Evolutionary conservation across 2,797 vertebrate genomes (phyloP).

Genomic region (Sparus aurata): DNA sequence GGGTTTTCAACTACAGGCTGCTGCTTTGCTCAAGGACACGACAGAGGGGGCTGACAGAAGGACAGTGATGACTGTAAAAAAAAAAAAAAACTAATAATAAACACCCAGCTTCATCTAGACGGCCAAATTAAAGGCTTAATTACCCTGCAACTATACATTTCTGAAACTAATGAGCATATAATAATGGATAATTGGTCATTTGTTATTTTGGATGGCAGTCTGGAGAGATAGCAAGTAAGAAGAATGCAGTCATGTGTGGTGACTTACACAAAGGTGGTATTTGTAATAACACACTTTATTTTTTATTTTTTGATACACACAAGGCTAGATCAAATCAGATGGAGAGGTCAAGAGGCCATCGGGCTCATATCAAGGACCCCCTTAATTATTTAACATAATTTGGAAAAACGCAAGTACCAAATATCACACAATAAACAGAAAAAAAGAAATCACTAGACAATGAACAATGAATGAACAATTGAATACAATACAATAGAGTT

Average conservation of each 20-base stretch:
- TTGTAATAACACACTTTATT: background rate
- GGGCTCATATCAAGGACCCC: no score
- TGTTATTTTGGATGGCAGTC: background rate
- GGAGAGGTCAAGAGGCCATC: no score
- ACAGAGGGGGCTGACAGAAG: background rate
- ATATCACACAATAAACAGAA: no score
- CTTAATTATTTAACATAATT: no score
- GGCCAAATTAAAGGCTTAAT: slow-evolving; percentile 12
- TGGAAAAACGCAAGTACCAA: no score
- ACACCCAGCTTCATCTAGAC: slow-evolving; percentile 5
- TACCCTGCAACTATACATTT: background rate
- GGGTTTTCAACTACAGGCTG: background rate
- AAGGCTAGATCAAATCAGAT: no score
- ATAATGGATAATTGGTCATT: background rate
- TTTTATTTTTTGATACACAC: no score
- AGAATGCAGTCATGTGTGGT: background rate
- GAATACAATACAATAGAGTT: background rate
- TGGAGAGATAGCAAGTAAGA: background rate
- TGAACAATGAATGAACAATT: background rate
- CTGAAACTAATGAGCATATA: slow-evolving; percentile 4
- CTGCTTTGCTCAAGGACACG: slow-evolving; percentile 27
- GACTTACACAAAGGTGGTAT: background rate
- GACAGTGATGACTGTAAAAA: background rate
- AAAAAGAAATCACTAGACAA: no score
- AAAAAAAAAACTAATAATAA: no score